phyloP scores from a whole-genome alignment of 2,888 invertebrate genomes.

The Antitype chi region DNA sequence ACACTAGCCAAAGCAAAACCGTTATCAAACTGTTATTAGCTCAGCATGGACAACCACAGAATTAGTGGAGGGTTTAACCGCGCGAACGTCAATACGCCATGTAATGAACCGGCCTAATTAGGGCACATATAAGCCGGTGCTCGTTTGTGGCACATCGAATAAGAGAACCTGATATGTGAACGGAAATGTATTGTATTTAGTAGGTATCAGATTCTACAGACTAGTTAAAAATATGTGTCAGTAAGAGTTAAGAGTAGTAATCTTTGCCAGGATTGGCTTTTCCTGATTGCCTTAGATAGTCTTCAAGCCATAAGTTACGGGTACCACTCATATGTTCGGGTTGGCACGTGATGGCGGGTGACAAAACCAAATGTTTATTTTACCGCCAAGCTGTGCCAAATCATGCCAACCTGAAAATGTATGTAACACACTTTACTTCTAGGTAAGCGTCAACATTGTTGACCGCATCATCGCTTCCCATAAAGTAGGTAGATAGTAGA shows the following conservation, averaged over 20 bases:
- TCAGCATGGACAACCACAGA: conserved; percentile 41
- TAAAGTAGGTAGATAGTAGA: neutral
- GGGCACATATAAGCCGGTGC: conserved; percentile 62
- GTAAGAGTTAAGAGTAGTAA: neutral
- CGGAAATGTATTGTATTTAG: conserved; percentile 3
- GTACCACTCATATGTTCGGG: neutral
- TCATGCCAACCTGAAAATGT: neutral
- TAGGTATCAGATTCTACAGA: neutral
- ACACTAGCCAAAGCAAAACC: conserved; percentile 5
- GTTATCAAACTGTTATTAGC: conserved; percentile 42
- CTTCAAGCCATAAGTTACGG: neutral
- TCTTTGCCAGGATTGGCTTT: neutral
- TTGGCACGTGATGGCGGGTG: neutral
- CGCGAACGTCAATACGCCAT: conserved; percentile 60
- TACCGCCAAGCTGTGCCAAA: neutral
- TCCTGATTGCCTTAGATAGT: neutral
- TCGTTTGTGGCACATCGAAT: conserved; percentile 59
- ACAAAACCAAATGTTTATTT: neutral
- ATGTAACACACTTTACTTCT: neutral
- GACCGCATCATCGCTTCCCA: neutral
- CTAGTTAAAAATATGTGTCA: neutral
- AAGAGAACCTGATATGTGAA: conserved; percentile 11
- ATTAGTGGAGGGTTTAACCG: conserved; percentile 57
- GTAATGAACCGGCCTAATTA: conserved; percentile 69
- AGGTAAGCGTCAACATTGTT: neutral